phyloP scores from a whole-genome alignment of 2,888 invertebrate genomes.

The Choristoneura rosaceana region DNA sequence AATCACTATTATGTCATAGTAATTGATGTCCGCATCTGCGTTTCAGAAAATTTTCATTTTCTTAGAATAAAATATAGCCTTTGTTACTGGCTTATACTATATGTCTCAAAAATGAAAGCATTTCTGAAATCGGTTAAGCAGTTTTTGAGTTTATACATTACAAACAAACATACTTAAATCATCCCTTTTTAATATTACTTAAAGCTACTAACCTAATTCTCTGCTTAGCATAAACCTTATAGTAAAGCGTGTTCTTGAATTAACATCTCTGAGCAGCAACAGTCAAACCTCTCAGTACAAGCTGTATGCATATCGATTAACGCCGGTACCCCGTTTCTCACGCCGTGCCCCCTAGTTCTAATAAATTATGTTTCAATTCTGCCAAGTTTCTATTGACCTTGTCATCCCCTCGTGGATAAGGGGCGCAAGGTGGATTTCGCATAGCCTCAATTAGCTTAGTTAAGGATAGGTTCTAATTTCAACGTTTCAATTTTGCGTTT shows the following conservation, averaged over 20 bases:
- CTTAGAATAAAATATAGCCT: no score
- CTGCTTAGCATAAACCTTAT: not conserved
- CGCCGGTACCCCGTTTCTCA: conserved; percentile 57
- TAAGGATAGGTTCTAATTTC: not conserved
- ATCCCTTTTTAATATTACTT: no score
- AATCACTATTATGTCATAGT: no score
- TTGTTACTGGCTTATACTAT: no score
- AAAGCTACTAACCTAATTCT: not conserved
- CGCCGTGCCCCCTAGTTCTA: conserved; percentile 55
- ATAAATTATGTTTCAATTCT: conserved; percentile 58
- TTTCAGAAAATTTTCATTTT: no score
- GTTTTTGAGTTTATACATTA: no score
- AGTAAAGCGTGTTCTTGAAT: not conserved
- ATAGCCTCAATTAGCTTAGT: conserved; percentile 51
- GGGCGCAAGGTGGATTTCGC: conserved; percentile 64
- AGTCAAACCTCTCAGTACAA: conserved; percentile 28
- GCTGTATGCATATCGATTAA: conserved; percentile 56
- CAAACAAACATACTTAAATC: no score
- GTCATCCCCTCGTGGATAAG: conserved; percentile 59
- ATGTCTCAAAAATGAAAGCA: no score
- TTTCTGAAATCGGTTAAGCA: no score
- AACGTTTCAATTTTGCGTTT: not conserved
- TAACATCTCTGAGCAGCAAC: not conserved
- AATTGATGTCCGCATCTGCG: no score
- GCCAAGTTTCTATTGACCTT: conserved; percentile 64